phyloP scores from a whole-genome alignment of 2,888 invertebrate genomes.

The Cephus pygmeus region DNA sequence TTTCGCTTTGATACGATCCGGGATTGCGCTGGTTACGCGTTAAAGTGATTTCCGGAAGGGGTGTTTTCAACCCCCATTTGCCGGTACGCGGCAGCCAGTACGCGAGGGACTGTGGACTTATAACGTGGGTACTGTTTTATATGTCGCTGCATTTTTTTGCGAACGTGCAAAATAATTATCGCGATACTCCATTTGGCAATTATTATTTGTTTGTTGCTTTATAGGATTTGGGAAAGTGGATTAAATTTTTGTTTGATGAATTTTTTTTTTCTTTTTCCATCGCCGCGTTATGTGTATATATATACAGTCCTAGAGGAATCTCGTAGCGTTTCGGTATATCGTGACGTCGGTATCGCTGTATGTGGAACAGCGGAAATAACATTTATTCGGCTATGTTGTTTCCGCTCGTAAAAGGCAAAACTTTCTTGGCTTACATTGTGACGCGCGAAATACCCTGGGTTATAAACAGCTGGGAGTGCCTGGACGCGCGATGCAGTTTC shows the following conservation, averaged over 20 bases:
- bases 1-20: slow-evolving; percentile 13
- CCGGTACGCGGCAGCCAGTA: neutral
- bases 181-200: neutral
- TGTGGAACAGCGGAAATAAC: neutral
- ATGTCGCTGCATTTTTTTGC: neutral
- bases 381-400: neutral
- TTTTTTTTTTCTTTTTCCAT: too few relatives aligned
- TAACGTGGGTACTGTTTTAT: neutral
- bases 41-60: slow-evolving; percentile 14
- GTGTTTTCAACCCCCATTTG: neutral
- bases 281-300: neutral
- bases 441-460: neutral
- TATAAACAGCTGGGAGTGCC: neutral
- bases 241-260: too few relatives aligned
- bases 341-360: neutral
- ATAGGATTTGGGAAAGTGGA: too few relatives aligned
- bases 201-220: neutral
- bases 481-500: neutral
- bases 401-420: neutral
- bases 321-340: neutral
- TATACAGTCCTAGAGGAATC: neutral
- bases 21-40: neutral
- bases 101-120: neutral
- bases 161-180: neutral
- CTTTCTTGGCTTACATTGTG: neutral